These are phyloP conservation scores for Yponomeuta malinellus DNA, from an alignment of 2,888 invertebrate species.

Conservation along the genomic window DNA sequence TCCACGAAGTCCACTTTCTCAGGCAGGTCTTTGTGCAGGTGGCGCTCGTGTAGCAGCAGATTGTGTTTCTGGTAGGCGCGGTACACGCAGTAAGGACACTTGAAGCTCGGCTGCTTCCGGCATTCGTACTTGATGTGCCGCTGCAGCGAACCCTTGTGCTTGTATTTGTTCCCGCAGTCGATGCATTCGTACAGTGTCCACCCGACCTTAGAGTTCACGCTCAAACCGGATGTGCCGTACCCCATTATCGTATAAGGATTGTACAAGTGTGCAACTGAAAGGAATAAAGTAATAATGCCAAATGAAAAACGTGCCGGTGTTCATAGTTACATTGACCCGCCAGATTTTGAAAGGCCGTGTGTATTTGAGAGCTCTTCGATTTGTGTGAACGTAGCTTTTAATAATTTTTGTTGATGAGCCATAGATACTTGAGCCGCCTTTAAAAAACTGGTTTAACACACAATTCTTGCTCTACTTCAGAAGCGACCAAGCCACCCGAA, in stretches of 20 bases:
- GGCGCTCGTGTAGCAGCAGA: constrained; percentile 71
- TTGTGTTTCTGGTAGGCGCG: constrained; percentile 81
- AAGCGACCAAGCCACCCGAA: constrained; percentile 41
- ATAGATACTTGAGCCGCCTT: background rate
- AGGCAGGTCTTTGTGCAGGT: constrained; percentile 71
- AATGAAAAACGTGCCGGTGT: constrained; percentile 65
- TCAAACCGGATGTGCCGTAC: constrained; percentile 64
- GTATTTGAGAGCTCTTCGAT: background rate
- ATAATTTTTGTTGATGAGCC: too few species aligned
- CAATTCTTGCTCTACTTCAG: background rate
- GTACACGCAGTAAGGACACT: constrained; percentile 81
- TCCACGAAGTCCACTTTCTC: constrained; percentile 70
- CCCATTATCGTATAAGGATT: constrained; percentile 70
- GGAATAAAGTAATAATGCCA: constrained; percentile 39
- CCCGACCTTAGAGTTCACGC: constrained; percentile 55
- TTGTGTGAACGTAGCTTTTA: background rate
- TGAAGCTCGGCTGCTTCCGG: constrained; percentile 81
- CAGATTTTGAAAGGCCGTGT: background rate
- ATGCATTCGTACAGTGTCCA: constrained; percentile 78
- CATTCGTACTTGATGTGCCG: constrained; percentile 87
- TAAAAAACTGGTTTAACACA: background rate
- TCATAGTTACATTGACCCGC: constrained; percentile 25
- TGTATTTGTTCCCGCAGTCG: constrained; percentile 88
- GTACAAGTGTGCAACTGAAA: constrained; percentile 73
- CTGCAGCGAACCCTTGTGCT: constrained; percentile 85